Percentiles rank a stretch among this genome's conserved stretches.
These are phyloP conservation scores for Lagorchestes hirsutus DNA, from an alignment of 2,797 vertebrate species.

Conservation along the genomic window DNA sequence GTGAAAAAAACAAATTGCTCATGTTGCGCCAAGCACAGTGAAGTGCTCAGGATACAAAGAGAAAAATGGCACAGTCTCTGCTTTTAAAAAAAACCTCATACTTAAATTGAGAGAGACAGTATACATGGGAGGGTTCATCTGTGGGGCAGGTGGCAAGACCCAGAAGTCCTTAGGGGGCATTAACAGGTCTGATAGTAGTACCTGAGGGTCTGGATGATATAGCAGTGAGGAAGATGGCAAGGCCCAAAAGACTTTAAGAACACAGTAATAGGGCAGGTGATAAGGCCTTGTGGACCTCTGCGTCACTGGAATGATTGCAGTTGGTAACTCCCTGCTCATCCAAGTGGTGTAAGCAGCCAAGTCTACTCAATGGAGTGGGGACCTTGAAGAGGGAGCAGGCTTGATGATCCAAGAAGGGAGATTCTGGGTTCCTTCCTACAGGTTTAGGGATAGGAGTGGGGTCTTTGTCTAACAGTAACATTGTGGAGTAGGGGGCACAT, in stretches of 20 bases:
- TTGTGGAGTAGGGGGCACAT: neutral
- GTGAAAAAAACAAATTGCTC: neutral
- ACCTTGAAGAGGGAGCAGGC: neutral
- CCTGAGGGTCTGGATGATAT: neutral
- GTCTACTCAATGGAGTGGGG: neutral
- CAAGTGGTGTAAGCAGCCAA: neutral
- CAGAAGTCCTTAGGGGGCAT: neutral
- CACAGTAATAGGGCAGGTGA: neutral
- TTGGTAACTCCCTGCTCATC: neutral
- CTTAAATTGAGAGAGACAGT: neutral
- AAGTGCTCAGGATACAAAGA: too few species aligned
- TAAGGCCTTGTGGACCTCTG: neutral
- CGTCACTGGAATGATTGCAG: neutral
- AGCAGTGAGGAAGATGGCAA: neutral
- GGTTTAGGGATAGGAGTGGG: neutral
- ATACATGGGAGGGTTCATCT: neutral
- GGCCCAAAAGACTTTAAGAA: neutral
- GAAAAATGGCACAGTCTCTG: neutral
- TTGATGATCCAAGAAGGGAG: neutral
- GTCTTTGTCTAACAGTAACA: neutral
- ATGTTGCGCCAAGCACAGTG: neutral
- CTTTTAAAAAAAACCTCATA: neutral
- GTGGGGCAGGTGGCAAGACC: neutral
- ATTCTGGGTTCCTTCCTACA: neutral
- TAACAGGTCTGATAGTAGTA: neutral